Base-by-base conservation (phyloP, 2,797 vertebrate genomes). In the Ceryle rudis region DNA sequence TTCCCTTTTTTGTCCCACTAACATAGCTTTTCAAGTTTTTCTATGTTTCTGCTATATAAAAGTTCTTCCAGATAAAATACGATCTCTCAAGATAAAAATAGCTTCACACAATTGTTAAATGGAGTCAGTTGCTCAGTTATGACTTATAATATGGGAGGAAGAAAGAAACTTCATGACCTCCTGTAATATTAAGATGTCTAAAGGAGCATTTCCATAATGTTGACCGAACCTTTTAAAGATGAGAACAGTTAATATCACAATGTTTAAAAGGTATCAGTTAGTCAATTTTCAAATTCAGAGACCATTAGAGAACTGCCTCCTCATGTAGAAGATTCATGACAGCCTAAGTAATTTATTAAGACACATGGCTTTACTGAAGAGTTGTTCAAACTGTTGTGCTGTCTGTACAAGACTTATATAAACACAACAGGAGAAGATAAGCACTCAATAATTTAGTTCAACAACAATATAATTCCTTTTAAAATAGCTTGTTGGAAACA, bases 391-490 rank as follows among this genome's bases (percentile, higher is more conserved):
- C 28, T 85, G 52, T 54, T 88, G 64, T 67, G 60, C 44, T 87
- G 55, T 49, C 84, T 80, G 37, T 71, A 71, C 69, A 74, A 89
- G 42, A 52, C 69, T 75, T 90, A 61, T 0, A 31, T 28, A 67
- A 94, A 86, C 46, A 96, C 37, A 78, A 89, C 0, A 1, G 57
- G 57, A 92, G 26, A 89, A 91, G 69, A 91, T 61, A 89, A 96
- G 61, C 49, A 62, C 69, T 93, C 80, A 84, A 37, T 81, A 94
- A 93, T 89, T 92, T 86, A 91, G 26, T 89, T 55, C 20, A 86
- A 87, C 75, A 94, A 87, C 47, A 94, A 72, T 31, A 46, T 47
- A 91, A 94, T 87, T 90, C 69, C 41, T 93, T 86, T 69, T 46
- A 74, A 89, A 91, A 87, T 4, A 81, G 72, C 69, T 70, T 42